These are phyloP conservation scores for Vireo altiloquus DNA, from an alignment of 2,113 vertebrate genomes.

Conservation along the genomic window DNA sequence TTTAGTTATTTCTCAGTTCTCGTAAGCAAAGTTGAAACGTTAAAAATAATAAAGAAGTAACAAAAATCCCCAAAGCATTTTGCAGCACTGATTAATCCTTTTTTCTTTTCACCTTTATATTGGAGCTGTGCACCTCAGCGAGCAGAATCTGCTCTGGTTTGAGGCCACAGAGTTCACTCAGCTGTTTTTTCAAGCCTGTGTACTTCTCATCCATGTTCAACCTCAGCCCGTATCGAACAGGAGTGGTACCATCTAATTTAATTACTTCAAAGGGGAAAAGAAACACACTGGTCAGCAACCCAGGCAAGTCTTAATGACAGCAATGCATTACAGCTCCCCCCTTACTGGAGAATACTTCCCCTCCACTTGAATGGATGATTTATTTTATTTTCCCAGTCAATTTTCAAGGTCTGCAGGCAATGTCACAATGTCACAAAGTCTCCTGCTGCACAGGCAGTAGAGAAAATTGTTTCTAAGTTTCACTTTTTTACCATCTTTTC, in stretches of 20 bases:
- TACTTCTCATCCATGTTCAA: slow-evolving; percentile 98
- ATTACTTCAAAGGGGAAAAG: slow-evolving; percentile 79
- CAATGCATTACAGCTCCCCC: not conserved
- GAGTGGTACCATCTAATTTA: slow-evolving; percentile 93
- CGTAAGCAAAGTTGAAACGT: not conserved
- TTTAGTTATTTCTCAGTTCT: not conserved
- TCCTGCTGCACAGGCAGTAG: not conserved
- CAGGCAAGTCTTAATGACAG: not conserved
- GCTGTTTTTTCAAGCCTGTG: slow-evolving; percentile 92
- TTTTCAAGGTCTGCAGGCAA: not conserved
- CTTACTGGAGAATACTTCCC: not conserved
- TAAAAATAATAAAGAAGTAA: not conserved
- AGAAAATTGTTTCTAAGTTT: not conserved
- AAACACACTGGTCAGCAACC: not conserved
- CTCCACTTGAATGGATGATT: not conserved
- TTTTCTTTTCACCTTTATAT: slow-evolving; percentile 85
- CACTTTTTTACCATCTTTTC: not conserved
- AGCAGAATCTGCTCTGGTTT: slow-evolving; percentile 96
- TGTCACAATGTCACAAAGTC: not conserved
- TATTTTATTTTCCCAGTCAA: not conserved
- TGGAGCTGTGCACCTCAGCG: slow-evolving; percentile 93
- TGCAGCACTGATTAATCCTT: not conserved
- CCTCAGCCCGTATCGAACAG: slow-evolving; percentile 89
- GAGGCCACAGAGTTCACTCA: slow-evolving; percentile 91
- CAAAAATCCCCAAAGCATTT: not conserved